Evolutionary conservation across 2,113 vertebrate species (phyloP), one percentile per base, ranked within the genome.

Genomic region (Sebastes fasciatus): DNA sequence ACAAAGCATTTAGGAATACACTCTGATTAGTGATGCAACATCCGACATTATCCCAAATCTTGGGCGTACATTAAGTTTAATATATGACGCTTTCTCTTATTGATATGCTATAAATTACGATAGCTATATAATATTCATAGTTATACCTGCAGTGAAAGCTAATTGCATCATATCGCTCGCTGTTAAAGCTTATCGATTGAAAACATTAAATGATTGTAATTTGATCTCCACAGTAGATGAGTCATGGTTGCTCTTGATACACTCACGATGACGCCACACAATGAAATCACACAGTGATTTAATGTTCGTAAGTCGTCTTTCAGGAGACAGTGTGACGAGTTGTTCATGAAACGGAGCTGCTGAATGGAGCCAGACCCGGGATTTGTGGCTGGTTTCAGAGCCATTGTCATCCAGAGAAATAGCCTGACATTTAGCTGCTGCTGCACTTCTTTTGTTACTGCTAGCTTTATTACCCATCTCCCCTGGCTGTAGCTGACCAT

Each of bases 391-490:
- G 69, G 80, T 84, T 84, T 91, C 83, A 82, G 78, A 67, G 87
- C 89, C 81, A 79, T 91, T 93, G 91, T 92, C 92, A 89, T 89
- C 91, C 83, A 68, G 80, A 90, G 86, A 92, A 91, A 88, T 74
- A 66, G 69, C 57, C 76, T 82, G 90, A 92, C 90, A 89, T 95
- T 95, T 91, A 89, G 94, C 92, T 91, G 92, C 77, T 86, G 77
- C 86, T 90, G 94, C 93, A 94, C 77, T 94, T 95, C 95, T 91
- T 94, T 95, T 95, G 95, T 96, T 84, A 79, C 89, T 64, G 75
- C 71, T 12, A 52, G 86, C 83, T 88, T 87, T 86, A 86, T 87
- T 83, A 81, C 84, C 84, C 79, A 48, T 77, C 85, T 86, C 79
- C 73, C 55, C n/a, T 63, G 84, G 82, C 93, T 74, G 88, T 14